These are phyloP conservation scores for Thamnaconus septentrionalis DNA, from an alignment of 2,113 vertebrate genomes.

Conservation along the genomic window DNA sequence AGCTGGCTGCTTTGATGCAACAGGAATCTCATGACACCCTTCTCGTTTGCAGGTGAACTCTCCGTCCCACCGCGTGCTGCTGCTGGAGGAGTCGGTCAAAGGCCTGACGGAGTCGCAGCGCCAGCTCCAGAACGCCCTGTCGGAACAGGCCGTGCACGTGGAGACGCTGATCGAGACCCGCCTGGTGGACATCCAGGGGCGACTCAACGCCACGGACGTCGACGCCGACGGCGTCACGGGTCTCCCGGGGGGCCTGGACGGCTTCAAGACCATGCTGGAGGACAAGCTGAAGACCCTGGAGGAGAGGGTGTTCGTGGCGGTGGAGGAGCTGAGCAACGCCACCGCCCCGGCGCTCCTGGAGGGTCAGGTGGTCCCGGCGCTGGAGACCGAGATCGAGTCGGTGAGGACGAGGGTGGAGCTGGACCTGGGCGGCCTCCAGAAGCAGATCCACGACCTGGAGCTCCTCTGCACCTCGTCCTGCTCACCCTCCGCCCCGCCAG, in stretches of 20 bases:
- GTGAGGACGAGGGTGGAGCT: constrained; percentile 75
- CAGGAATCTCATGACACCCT: neutral
- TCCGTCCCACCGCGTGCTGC: constrained; percentile 81
- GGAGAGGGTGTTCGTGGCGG: constrained; percentile 82
- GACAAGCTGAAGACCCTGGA: constrained; percentile 91
- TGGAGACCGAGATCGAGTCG: constrained; percentile 84
- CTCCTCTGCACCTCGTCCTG: constrained; percentile 86
- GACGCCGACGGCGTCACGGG: constrained; percentile 60
- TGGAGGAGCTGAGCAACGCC: constrained; percentile 82
- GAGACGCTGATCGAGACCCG: constrained; percentile 80
- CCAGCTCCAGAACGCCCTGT: constrained; percentile 68
- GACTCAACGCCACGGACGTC: constrained; percentile 80
- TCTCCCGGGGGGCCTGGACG: constrained; percentile 72
- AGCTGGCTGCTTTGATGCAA: no score
- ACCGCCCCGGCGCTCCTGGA: constrained; percentile 77
- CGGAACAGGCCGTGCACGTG: constrained; percentile 76
- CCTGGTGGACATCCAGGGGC: constrained; percentile 82
- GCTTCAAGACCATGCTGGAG: constrained; percentile 82
- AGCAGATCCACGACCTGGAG: constrained; percentile 83
- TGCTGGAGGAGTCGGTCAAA: constrained; percentile 87
- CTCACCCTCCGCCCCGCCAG: constrained; percentile 66
- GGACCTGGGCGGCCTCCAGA: constrained; percentile 83
- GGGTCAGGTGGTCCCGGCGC: constrained; percentile 79
- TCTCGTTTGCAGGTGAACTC: constrained; percentile 74
- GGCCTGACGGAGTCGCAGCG: constrained; percentile 84